Evolutionary conservation across 92 coral and sea anemone species (phyloP), one percentile per base, ranked within the genome.

Genomic region (Epizoanthus illoricatus): DNA sequence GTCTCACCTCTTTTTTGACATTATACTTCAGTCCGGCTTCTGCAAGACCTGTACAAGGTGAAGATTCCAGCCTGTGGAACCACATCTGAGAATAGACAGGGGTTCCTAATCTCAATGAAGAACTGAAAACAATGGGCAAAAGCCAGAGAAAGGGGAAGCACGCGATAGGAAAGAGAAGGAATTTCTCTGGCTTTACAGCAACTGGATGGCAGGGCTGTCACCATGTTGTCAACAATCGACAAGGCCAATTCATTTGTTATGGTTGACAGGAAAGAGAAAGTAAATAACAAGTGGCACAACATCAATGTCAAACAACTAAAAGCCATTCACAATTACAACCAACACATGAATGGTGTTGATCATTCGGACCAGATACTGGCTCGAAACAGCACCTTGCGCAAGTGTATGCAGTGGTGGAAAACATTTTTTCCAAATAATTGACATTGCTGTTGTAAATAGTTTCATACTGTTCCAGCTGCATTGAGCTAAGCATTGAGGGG

Each of bases 101-200:
- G 81, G 12, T 84, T 90, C 42, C 94, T 91, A 10, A 71, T 13
- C 24, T 41, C 45, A 59, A 72, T 84, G 12, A 81, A 76, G 19
- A 84, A 87, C 56, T 74, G 83, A n/a, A 87, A 87, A 79, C 66
- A 80, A 56, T 90, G 91, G 94, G 94, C 89, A 12, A 85, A 71
- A 57, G 36, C 39, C 5, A 45, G 23, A 74, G 85, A 74, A 7
- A 21, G 85, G 65, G 91, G 89, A 0, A 5, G 43, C 64, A 83
- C 86, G 90, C 75, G 87, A 6, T 90, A 88, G 93, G 85, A 68
- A 4, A 36, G 93, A 75, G 85, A 64, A 3, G 8, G 75, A 3
- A 82, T 80, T 59, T 36, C 39, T 2, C 23, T 90, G 21, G 88
- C 81, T 16, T 5, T 83, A 19, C 90, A 86, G 75, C 86, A 88